A percentile compares a stretch with the other conserved stretches of the same genome.
Conservation (phyloP, 2,888 invertebrate genomes). For the Drosophila quinaria region DNA sequence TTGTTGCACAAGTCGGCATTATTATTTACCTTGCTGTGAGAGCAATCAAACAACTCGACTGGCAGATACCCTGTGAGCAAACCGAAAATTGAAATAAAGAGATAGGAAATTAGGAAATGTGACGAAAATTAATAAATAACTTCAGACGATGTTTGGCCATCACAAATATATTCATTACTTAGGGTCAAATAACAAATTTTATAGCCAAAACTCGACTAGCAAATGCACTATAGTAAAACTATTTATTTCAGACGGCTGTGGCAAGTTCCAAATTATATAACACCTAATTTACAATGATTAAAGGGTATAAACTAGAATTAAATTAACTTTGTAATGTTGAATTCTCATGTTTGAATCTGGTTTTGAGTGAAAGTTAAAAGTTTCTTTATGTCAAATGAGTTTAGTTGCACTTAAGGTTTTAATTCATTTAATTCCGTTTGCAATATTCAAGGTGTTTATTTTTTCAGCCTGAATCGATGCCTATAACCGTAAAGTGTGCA, state of each 20-base stretch:
- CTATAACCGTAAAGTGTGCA: conserved; percentile 11
- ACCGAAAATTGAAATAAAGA: rapidly evolving
- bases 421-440: conserved; percentile 20
- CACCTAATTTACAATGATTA: no score
- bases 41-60: background rate
- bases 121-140: background rate
- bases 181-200: no score
- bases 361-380: background rate
- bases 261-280: no score
- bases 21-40: conserved; percentile 1
- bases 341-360: background rate
- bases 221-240: no score
- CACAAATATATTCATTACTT: no score
- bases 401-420: conserved; percentile 3
- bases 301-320: background rate
- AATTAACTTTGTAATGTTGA: background rate
- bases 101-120: background rate
- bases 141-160: no score
- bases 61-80: background rate
- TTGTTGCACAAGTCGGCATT: conserved; percentile 9
- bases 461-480: conserved; percentile 8
- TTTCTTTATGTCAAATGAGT: background rate
- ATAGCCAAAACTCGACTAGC: no score
- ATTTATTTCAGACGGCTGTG: no score
- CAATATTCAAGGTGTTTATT: conserved; percentile 19